Conservation (phyloP, 2,113 vertebrate species). For the Antechinus stuartii region DNA sequence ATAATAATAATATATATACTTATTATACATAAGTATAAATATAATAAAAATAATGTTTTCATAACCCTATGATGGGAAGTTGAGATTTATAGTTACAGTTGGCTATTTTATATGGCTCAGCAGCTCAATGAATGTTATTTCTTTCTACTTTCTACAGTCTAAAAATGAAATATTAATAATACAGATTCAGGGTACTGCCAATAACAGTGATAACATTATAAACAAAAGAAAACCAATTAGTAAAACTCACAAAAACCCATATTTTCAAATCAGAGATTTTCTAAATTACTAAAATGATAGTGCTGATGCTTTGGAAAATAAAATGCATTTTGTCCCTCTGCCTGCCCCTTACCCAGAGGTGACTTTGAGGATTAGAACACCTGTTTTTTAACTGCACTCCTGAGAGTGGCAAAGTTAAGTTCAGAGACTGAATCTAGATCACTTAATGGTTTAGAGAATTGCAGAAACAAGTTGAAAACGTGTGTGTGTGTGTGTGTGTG, state of each 20-base stretch:
- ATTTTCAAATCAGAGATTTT: slow-evolving; percentile 21
- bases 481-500: not conserved
- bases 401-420: not conserved
- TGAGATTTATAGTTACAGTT: slow-evolving; percentile 1
- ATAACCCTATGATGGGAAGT: slow-evolving; percentile 4
- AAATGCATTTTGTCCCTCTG: slow-evolving; percentile 17
- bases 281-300: not conserved
- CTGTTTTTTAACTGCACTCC: not conserved
- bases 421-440: not conserved
- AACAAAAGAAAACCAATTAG: not conserved
- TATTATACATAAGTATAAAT: too few species aligned
- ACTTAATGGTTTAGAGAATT: not conserved
- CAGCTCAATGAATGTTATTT: not conserved
- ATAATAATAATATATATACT: not conserved
- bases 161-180: not conserved
- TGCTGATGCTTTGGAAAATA: not conserved
- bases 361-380: slow-evolving; percentile 4
- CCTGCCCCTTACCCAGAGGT: not conserved
- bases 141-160: not conserved
- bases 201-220: not conserved
- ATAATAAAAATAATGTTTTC: too few species aligned
- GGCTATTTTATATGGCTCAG: not conserved
- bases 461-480: slow-evolving; percentile 22
- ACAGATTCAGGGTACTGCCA: not conserved
- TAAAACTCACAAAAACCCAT: slow-evolving; percentile 10